Evolutionary conservation across 1,140 invertebrate species (phyloP), one percentile per base, ranked within the genome.

Genomic region (Penaeus indicus): DNA sequence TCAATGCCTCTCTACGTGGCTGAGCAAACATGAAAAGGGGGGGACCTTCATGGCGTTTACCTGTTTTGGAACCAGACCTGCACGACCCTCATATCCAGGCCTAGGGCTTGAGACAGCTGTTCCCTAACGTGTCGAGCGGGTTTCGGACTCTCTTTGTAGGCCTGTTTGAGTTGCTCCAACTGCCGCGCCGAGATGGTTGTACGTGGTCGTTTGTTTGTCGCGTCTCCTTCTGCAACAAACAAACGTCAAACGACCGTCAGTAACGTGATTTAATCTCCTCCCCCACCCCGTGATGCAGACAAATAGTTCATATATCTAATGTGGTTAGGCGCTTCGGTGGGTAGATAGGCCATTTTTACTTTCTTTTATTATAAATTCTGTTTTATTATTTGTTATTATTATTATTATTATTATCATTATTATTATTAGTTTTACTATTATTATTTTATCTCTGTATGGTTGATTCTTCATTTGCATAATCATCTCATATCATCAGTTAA

Each of bases 181-280:
- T 99, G 98, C 92, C 99, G 99, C 27, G 99, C 98, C 21, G 98
- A 99, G 92, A 99, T 99, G 64, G 98, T 99, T 60, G 99, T 99
- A 78, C 99, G 94, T 18, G 99, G 99, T 92, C 99, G 94, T 93
- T 99, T 99, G 93, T 98, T 99, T 42, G 97, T 97, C 90, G 96
- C 96, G 92, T 99, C 98, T 3, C 96, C 96, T 91, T 97, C 97
- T 92, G 86, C 38, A 92, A 91, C 78, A 92, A 84, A 38, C 81
- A n/a, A 67, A 75, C 32, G 47, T 47, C 83, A 72, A 32, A 72
- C 75, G 75, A 42, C 84, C 69, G 84, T 78, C 60, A 77, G 84
- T 85, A 83, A 7, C n/a, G 18, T 27, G 42, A 32, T 38, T 79
- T 16, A 38, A 1, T 22, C 21, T 32, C 63, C 72, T 60, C 3